Conservation (phyloP, 2,888 invertebrate species). For the Brachypalpus laphriformis region DNA sequence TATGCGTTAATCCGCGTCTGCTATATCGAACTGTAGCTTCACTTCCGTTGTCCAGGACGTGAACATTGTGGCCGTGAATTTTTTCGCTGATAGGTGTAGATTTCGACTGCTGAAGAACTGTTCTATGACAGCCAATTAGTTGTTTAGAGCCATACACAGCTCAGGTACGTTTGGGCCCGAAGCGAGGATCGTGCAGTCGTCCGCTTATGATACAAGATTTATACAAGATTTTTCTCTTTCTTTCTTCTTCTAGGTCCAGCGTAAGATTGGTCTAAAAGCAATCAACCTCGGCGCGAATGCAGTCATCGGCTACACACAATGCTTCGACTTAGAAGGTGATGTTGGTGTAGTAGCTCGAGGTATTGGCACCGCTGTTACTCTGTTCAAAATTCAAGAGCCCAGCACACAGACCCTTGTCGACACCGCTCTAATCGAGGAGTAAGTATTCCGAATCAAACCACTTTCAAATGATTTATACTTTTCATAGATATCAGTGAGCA, state of each 20-base stretch:
- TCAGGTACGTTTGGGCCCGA: too few species aligned
- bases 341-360: conserved; percentile 98
- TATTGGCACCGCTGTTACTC: conserved; percentile 93
- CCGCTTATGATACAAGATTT: too few species aligned
- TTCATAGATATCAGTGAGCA: conserved; percentile 10
- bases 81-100: too few species aligned
- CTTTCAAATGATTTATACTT: background rate
- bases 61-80: too few species aligned
- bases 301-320: conserved; percentile 96
- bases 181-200: too few species aligned
- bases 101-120: too few species aligned
- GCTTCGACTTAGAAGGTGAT: conserved; percentile 98
- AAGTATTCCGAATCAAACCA: conserved; percentile 82
- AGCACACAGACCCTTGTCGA: conserved; percentile 81
- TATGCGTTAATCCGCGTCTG: too few species aligned
- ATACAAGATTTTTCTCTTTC: too few species aligned
- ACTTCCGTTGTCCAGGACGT: too few species aligned
- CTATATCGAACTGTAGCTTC: too few species aligned
- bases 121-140: too few species aligned
- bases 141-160: too few species aligned
- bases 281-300: conserved; percentile 97
- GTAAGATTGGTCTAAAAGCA: conserved; percentile 96
- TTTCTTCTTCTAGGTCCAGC: conserved; percentile 85
- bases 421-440: conserved; percentile 85
- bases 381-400: conserved; percentile 85